phyloP scores from a whole-genome alignment of 2,797 vertebrate species.

The Chiroxiphia lanceolata region DNA sequence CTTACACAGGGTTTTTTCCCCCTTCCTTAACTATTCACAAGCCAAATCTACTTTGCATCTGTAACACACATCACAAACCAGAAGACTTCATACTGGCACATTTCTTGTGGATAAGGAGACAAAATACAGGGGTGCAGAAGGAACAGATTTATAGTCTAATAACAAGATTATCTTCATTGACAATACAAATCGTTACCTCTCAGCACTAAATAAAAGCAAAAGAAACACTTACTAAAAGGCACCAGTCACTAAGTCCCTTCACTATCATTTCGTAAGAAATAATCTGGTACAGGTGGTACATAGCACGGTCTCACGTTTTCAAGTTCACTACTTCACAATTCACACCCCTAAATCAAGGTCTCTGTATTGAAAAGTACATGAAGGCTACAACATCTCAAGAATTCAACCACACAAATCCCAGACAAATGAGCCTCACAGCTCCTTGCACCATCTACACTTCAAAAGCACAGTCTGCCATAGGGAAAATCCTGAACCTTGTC shows the following conservation, averaged over 20 bases:
- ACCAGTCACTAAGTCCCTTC: background rate
- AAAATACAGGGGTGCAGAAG: background rate
- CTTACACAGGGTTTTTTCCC: fast-evolving
- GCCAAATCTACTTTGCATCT: background rate
- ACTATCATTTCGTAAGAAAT: background rate
- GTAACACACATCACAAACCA: background rate
- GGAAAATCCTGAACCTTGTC: background rate
- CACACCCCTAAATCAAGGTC: background rate
- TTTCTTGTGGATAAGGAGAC: background rate
- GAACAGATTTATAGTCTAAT: background rate
- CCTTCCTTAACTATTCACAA: background rate
- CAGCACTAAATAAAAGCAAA: background rate
- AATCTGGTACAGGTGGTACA: background rate
- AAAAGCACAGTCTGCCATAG: background rate
- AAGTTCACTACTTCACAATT: background rate
- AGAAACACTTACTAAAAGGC: background rate
- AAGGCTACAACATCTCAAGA: background rate
- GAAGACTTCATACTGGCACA: background rate
- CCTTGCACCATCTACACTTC: background rate
- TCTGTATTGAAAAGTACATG: background rate
- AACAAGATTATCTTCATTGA: background rate
- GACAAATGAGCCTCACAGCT: background rate
- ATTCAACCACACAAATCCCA: background rate
- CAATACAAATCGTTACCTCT: background rate
- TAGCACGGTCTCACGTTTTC: background rate